These are phyloP conservation scores for Otus sunia DNA, from an alignment of 2,113 vertebrate species.

Conservation along the genomic window DNA sequence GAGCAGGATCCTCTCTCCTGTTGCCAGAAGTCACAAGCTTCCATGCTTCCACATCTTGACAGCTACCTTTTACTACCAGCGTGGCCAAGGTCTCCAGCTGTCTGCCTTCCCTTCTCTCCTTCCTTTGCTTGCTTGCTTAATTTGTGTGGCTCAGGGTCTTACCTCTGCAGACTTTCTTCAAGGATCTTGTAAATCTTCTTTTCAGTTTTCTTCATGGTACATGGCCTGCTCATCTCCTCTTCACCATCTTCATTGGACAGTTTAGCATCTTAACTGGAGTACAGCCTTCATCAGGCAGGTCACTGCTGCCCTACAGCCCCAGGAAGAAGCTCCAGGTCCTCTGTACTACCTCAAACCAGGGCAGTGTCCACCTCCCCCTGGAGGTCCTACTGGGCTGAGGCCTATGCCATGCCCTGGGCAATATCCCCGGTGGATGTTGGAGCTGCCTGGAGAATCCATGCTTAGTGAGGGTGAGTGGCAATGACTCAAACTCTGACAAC, in stretches of 20 bases:
- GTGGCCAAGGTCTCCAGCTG: not conserved
- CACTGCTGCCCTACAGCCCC: no score
- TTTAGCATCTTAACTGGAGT: not conserved
- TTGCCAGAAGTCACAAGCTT: not conserved
- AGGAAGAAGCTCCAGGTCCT: not conserved
- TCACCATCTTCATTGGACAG: not conserved
- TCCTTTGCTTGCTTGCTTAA: not conserved
- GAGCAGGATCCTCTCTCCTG: not conserved
- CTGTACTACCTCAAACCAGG: not conserved
- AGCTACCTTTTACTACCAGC: not conserved
- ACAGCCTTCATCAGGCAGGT: not conserved
- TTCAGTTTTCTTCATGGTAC: not conserved
- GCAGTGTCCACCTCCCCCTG: not conserved
- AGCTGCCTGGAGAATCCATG: not conserved
- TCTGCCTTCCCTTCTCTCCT: not conserved
- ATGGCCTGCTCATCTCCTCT: not conserved
- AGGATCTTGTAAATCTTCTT: not conserved
- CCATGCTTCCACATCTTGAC: not conserved
- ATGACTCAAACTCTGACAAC: not conserved
- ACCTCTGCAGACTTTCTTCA: not conserved
- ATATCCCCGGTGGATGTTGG: not conserved
- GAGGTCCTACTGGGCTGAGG: not conserved
- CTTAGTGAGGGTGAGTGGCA: not conserved
- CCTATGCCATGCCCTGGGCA: not conserved
- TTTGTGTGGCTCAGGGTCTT: not conserved